Percentiles rank a stretch among this genome's conserved stretches.
Conservation (phyloP, 2,797 vertebrate genomes). For the Aselliscus stoliczkanus region DNA sequence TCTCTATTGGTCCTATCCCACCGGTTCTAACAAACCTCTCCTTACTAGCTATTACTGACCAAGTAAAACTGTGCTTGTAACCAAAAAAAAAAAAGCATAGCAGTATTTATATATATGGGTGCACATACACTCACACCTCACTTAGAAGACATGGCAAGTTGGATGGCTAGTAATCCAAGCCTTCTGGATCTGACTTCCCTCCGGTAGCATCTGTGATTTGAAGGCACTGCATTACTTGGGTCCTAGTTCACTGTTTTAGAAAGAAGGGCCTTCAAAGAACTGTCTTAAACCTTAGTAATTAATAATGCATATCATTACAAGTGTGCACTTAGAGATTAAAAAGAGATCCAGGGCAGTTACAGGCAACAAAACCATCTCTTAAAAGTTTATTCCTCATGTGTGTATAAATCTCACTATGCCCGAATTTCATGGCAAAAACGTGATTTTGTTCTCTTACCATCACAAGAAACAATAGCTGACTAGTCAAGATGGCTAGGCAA, state of each 20-base stretch:
- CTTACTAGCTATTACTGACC: background rate
- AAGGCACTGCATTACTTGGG: background rate
- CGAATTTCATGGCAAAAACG: background rate
- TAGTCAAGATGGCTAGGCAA: background rate
- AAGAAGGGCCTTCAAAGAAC: background rate
- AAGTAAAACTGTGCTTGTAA: conserved; percentile 33
- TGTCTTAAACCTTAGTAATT: conserved; percentile 19
- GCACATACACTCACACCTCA: background rate
- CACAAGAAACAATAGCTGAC: background rate
- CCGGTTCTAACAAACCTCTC: background rate
- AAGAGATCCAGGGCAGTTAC: background rate
- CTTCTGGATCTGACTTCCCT: background rate
- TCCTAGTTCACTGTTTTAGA: background rate
- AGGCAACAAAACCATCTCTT: conserved; percentile 13
- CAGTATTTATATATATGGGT: background rate
- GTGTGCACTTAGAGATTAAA: background rate
- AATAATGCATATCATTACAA: background rate
- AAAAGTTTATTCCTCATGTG: background rate
- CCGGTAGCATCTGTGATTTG: background rate
- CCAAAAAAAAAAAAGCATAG: background rate
- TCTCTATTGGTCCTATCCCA: no score
- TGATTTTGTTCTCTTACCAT: background rate
- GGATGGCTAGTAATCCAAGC: background rate
- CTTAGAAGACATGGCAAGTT: background rate
- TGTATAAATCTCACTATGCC: background rate